These are phyloP conservation scores for Tigriopus californicus DNA, from an alignment of 2,888 invertebrate genomes.

Conservation along the genomic window DNA sequence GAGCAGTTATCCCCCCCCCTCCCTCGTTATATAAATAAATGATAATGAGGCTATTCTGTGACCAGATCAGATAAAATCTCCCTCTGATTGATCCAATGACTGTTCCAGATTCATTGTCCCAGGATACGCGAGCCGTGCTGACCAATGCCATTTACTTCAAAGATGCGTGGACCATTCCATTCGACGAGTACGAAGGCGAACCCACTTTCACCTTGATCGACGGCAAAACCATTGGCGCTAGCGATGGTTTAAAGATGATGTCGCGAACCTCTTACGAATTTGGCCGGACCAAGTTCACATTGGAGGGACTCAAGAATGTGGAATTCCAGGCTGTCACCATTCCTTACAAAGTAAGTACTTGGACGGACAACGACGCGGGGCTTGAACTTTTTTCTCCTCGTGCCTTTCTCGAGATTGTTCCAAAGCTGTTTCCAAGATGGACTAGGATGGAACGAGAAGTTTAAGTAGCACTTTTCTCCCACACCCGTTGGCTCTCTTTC, in stretches of 20 bases:
- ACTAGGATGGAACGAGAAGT: no score
- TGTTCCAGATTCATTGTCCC: background rate
- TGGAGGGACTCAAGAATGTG: constrained; percentile 1
- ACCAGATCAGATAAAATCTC: no score
- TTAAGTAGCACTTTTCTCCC: no score
- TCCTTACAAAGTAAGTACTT: constrained; percentile 1
- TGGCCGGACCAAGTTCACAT: background rate
- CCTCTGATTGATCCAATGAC: no score
- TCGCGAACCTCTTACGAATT: background rate
- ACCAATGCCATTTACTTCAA: constrained; percentile 7
- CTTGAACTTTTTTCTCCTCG: background rate
- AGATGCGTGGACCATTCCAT: constrained; percentile 4
- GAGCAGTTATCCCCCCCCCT: no score
- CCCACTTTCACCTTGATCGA: background rate
- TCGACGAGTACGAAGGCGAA: constrained; percentile 1
- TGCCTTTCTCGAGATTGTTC: background rate
- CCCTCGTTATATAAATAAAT: no score
- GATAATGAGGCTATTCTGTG: no score
- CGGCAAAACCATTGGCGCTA: background rate
- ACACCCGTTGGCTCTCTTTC: no score
- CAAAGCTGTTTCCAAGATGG: background rate
- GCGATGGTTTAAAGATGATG: background rate
- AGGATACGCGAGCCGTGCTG: background rate
- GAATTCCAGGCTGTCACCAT: background rate
- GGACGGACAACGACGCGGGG: background rate